phyloP scores from a whole-genome alignment of 2,888 invertebrate species.

The Hemistola chrysoprasaria region DNA sequence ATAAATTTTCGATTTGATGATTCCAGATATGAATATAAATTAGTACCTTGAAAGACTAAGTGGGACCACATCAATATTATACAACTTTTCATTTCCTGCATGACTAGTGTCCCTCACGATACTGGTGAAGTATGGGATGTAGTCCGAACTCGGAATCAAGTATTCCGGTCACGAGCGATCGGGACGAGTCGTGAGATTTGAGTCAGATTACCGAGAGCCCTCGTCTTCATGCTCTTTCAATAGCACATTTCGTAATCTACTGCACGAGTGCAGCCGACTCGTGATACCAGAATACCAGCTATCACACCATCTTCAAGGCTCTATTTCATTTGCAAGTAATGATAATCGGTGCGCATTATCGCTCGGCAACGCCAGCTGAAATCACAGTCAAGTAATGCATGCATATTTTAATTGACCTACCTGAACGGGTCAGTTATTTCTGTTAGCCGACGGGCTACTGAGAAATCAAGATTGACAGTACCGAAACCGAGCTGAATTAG shows the following conservation, averaged over 20 bases:
- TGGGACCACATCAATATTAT: not conserved
- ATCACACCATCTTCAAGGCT: constrained; percentile 59
- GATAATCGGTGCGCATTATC: constrained; percentile 45
- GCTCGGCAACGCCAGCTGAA: constrained; percentile 5
- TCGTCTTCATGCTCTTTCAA: constrained; percentile 59
- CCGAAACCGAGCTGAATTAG: constrained; percentile 37
- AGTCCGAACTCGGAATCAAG: constrained; percentile 21
- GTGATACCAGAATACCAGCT: constrained; percentile 59
- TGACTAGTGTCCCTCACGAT: constrained; percentile 9
- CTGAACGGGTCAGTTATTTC: constrained; percentile 16
- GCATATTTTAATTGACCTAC: constrained; percentile 14
- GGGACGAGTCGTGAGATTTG: constrained; percentile 62
- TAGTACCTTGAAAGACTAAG: no score
- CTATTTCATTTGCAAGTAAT: constrained; percentile 57
- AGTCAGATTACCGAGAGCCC: constrained; percentile 53
- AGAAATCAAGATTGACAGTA: constrained; percentile 49
- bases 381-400: constrained; percentile 12
- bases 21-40: no score
- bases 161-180: constrained; percentile 60
- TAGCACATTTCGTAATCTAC: constrained; percentile 72
- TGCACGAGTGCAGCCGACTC: constrained; percentile 57
- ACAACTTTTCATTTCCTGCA: not conserved
- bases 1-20: no score
- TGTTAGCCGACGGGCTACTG: constrained; percentile 2
- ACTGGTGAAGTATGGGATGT: constrained; percentile 17